Evolutionary conservation across 1,140 invertebrate species (phyloP).

Genomic region (Vollenhovia emeryi): DNA sequence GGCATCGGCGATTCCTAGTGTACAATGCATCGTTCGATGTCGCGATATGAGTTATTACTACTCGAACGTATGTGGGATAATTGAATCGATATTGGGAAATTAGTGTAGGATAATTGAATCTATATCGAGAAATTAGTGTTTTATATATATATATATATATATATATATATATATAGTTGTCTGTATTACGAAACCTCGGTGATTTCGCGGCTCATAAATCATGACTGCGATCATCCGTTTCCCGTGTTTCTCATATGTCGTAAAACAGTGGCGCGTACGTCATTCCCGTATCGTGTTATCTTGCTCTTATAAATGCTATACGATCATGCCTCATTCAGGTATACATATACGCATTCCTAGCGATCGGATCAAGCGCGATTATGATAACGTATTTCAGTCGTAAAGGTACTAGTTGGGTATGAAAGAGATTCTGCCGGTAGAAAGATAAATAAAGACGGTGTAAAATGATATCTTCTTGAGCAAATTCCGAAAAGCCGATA

Average conservation of each 20-base stretch:
- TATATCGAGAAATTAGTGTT: background rate
- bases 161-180: background rate
- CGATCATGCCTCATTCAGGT: background rate
- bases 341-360: background rate
- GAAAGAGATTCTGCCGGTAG: background rate
- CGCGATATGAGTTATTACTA: background rate
- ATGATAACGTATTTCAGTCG: background rate
- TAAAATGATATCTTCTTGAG: background rate
- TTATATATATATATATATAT: background rate
- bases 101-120: background rate
- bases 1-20: no score
- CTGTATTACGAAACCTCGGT: background rate
- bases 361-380: background rate
- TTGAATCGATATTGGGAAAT: background rate
- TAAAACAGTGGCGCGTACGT: background rate
- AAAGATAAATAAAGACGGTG: background rate
- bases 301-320: background rate
- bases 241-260: background rate
- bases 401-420: background rate
- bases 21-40: background rate
- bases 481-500: background rate
- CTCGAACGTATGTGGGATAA: background rate
- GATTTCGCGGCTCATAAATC: background rate
- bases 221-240: background rate
- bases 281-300: background rate